phyloP scores from a whole-genome alignment of 2,113 vertebrate species.

The Siniperca knerii region DNA sequence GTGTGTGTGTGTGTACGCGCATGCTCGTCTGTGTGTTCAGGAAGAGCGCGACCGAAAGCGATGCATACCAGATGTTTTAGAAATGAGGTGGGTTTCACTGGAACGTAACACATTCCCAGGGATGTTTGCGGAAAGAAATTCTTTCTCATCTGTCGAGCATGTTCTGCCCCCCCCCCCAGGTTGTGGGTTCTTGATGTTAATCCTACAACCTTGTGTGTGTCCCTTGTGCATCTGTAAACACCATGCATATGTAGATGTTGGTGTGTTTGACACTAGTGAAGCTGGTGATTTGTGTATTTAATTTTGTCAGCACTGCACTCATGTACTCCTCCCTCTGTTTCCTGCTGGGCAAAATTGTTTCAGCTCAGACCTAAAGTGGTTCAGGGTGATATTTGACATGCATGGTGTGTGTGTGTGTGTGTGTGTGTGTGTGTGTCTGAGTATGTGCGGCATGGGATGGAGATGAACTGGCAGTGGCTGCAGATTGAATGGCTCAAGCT shows the following conservation, averaged over 20 bases:
- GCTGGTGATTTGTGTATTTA: conserved; percentile 34
- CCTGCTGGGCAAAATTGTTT: conserved; percentile 35
- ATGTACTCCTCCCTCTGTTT: conserved; percentile 10
- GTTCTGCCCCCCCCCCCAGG: conserved; percentile 42
- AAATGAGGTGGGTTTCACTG: conserved; percentile 84
- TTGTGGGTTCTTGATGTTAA: conserved; percentile 36
- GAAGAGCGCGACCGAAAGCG: conserved; percentile 57
- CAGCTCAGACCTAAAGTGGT: conserved; percentile 36
- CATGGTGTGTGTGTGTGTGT: conserved; percentile 35
- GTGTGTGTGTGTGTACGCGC: neutral
- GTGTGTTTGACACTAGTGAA: neutral
- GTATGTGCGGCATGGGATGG: conserved; percentile 37
- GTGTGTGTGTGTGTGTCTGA: too few relatives aligned
- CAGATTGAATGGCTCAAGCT: conserved; percentile 41
- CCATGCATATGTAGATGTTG: neutral
- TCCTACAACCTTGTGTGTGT: neutral
- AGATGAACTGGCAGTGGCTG: conserved; percentile 37
- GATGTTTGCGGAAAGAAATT: conserved; percentile 82
- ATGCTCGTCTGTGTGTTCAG: conserved; percentile 35
- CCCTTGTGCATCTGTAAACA: conserved; percentile 28
- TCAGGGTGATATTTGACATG: conserved; percentile 46
- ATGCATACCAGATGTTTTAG: conserved; percentile 85
- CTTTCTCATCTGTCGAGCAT: conserved; percentile 78
- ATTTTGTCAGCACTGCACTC: conserved; percentile 20
- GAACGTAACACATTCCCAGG: conserved; percentile 81